Evolutionary conservation across 2,888 invertebrate species (phyloP), one percentile per base, ranked within the genome.

Genomic region (Pandemis corylana): DNA sequence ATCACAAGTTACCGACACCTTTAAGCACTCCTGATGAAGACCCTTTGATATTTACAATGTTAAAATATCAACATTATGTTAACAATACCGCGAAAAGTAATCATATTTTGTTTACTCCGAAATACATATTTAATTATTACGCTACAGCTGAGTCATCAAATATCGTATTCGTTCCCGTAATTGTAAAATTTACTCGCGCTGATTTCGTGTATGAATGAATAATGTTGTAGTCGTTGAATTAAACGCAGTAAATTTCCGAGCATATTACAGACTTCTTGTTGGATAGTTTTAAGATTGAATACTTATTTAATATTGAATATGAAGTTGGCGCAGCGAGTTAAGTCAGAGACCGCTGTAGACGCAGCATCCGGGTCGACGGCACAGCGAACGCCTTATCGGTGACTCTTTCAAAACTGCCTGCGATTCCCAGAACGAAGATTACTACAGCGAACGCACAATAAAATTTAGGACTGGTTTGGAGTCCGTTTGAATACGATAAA

Each of bases 321-420:
- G 42, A 42, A 62, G 42, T 20, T 13, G 10, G 41, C 20, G 59
- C 59, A 59, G 28, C 28, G 77, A 80, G 80, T 84, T 81, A 85
- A 87, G 81, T 84, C 83, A 41, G 62, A 85, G 81, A 78, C 77
- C 80, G 78, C 78, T 76, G 76, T 72, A 78, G 76, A 68, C 78
- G 77, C 81, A 85, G 84, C 84, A 90, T 91, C 90, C 91, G 91
- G 90, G 90, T 90, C 85, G 86, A 82, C 83, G 82, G 76, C 82
- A 82, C 81, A 59, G 59, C 59, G 62, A 41, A 9, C 80, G 77
- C 78, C 83, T 85, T 85, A 85, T 85, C 85, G 82, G 75, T 75
- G 78, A 81, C 83, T 84, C 81, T 83, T 85, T 82, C 76, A 79
- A 82, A 78, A 83, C 78, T 79, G 80, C 79, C 78, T 77, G 82